A percentile compares a stretch with the other conserved stretches of the same genome.
Conservation (phyloP, 2,113 vertebrate species). For the Tonatia bakeri region DNA sequence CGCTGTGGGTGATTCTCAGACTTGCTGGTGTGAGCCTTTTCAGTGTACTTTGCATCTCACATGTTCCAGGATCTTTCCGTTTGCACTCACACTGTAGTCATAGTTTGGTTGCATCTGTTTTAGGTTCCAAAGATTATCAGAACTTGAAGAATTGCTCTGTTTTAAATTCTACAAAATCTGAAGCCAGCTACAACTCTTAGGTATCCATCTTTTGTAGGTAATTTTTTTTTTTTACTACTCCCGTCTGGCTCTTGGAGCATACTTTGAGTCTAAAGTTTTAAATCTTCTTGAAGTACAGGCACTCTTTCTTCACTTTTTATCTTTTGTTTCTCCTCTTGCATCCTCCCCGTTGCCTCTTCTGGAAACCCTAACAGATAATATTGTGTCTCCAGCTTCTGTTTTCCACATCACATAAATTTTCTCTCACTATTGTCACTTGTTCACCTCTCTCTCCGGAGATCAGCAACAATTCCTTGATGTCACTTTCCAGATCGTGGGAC, state of each 20-base stretch:
- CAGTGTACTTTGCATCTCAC: background rate
- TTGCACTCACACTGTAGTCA: background rate
- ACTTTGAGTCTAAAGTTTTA: too few relatives aligned
- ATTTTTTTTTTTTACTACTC: fast-evolving
- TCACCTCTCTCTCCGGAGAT: background rate
- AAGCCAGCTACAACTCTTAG: background rate
- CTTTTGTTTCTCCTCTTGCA: background rate
- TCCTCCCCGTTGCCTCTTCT: background rate
- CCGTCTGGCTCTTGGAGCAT: background rate
- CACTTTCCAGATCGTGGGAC: too few relatives aligned
- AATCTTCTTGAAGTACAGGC: too few relatives aligned
- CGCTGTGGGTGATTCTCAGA: background rate
- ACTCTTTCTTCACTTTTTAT: background rate
- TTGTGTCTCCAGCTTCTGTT: background rate
- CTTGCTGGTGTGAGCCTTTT: background rate
- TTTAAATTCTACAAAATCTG: background rate
- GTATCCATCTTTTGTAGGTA: background rate
- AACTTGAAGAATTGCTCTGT: background rate
- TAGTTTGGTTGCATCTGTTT: background rate
- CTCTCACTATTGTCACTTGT: background rate
- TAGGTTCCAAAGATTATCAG: background rate
- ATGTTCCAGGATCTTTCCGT: background rate
- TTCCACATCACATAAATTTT: background rate
- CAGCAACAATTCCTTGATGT: background rate
- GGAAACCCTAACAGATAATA: background rate